Percentiles rank a stretch among this genome's conserved stretches.
These are phyloP conservation scores for Regulus satrapa DNA, from an alignment of 2,113 vertebrate species.

Conservation along the genomic window DNA sequence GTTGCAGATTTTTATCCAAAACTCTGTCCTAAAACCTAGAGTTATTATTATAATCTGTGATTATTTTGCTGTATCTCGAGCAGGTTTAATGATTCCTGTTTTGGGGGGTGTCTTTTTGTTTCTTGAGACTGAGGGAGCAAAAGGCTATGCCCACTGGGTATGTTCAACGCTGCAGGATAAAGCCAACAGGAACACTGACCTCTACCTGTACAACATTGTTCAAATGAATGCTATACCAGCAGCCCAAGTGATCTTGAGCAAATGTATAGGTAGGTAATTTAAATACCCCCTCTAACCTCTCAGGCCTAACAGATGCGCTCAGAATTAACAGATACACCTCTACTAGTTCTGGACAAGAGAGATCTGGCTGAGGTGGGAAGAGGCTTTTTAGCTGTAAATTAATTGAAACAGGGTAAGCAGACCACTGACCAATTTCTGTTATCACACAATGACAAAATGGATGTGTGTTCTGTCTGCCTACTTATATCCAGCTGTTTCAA, in stretches of 20 bases:
- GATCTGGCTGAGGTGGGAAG: background rate
- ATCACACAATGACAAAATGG: background rate
- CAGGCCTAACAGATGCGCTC: background rate
- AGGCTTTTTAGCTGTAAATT: background rate
- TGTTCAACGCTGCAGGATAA: slow-evolving; percentile 90
- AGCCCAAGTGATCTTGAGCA: slow-evolving; percentile 88
- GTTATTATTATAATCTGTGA: background rate
- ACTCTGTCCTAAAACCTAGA: background rate
- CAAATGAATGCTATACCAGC: slow-evolving; percentile 94
- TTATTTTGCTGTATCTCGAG: background rate
- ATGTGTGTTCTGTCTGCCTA: background rate
- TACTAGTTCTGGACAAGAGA: background rate
- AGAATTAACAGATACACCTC: background rate
- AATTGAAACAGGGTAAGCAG: background rate
- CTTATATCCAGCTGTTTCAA: background rate
- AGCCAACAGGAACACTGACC: slow-evolving; percentile 88
- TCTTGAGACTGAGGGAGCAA: slow-evolving; percentile 88
- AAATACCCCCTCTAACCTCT: background rate
- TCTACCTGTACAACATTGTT: slow-evolving; percentile 91
- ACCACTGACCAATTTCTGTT: background rate
- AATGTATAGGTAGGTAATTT: slow-evolving; percentile 83
- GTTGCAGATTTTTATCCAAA: background rate
- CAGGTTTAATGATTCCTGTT: background rate
- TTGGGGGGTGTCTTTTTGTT: background rate
- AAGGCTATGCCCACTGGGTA: slow-evolving; percentile 94